Percentiles rank a stretch among this genome's conserved stretches.
Conservation (phyloP, 2,888 invertebrate species). For the Diploptera punctata region DNA sequence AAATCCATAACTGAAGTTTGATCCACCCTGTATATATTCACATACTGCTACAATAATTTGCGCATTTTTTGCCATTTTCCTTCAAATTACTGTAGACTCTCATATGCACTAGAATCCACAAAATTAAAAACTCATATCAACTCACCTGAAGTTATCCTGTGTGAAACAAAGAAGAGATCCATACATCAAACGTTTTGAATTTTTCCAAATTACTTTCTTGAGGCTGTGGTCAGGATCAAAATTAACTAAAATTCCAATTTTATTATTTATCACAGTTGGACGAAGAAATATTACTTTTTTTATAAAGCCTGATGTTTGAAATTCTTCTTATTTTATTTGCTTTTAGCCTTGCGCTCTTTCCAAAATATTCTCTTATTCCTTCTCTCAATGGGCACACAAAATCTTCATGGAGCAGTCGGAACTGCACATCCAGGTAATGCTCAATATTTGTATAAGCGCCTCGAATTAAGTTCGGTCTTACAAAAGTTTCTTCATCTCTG, state of each 20-base stretch:
- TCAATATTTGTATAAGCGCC: conserved; percentile 53
- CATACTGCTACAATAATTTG: no score
- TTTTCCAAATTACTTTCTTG: conserved; percentile 55
- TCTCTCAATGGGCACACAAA: conserved; percentile 56
- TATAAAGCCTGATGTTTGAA: conserved; percentile 27
- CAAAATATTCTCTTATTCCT: conserved; percentile 63
- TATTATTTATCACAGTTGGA: conserved; percentile 6
- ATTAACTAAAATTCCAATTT: conserved; percentile 40
- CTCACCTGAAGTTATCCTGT: conserved; percentile 40
- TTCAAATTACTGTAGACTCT: no score
- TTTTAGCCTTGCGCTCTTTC: neutral
- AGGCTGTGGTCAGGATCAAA: conserved; percentile 49
- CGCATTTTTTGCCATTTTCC: no score
- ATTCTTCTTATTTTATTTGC: neutral
- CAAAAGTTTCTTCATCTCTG: conserved; percentile 49
- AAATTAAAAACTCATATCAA: no score
- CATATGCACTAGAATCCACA: no score
- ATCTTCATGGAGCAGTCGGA: conserved; percentile 58
- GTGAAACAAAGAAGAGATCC: conserved; percentile 79
- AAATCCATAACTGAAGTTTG: no score
- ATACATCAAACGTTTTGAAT: conserved; percentile 67
- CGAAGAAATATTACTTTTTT: conserved; percentile 18
- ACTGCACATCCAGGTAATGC: conserved; percentile 59
- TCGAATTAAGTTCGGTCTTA: conserved; percentile 52
- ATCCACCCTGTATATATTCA: no score